Conservation (phyloP, 1,140 invertebrate species). For the Copidosoma floridanum region DNA sequence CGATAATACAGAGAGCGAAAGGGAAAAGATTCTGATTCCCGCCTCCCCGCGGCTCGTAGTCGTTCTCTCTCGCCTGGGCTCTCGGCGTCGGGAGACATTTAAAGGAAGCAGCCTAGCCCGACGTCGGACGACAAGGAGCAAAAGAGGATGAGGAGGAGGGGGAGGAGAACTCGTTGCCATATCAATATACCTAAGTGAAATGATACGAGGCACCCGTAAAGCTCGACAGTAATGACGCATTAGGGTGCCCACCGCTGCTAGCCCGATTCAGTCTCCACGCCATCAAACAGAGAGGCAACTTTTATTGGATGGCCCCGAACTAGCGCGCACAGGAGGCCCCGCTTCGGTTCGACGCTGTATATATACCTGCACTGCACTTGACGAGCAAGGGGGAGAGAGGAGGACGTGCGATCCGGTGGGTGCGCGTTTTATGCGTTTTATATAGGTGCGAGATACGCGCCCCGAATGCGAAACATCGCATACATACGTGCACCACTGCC, state of each 20-base stretch:
- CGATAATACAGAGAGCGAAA: neutral
- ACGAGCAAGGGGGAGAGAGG: constrained; percentile 34
- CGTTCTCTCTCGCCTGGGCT: neutral
- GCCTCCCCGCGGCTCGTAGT: constrained; percentile 4
- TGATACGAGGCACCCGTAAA: constrained; percentile 58
- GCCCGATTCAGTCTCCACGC: constrained; percentile 56
- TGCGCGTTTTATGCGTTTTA: constrained; percentile 49
- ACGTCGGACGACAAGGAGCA: neutral
- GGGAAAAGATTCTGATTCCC: too few species aligned
- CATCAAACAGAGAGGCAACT: constrained; percentile 59
- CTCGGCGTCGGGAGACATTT: neutral
- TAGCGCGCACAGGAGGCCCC: too few species aligned
- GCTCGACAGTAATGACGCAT: constrained; percentile 59
- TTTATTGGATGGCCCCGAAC: constrained; percentile 53
- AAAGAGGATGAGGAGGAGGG: neutral
- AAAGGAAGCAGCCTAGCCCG: constrained; percentile 11
- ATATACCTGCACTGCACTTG: too few species aligned
- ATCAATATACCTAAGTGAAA: constrained; percentile 61
- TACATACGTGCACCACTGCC: neutral
- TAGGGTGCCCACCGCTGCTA: constrained; percentile 57
- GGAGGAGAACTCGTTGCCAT: constrained; percentile 55
- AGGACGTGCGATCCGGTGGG: constrained; percentile 3
- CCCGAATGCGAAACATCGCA: constrained; percentile 40
- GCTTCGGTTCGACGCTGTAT: too few species aligned
- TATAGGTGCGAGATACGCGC: constrained; percentile 43